phyloP scores from a whole-genome alignment of 2,797 vertebrate species.

The Cyclura pinguis region DNA sequence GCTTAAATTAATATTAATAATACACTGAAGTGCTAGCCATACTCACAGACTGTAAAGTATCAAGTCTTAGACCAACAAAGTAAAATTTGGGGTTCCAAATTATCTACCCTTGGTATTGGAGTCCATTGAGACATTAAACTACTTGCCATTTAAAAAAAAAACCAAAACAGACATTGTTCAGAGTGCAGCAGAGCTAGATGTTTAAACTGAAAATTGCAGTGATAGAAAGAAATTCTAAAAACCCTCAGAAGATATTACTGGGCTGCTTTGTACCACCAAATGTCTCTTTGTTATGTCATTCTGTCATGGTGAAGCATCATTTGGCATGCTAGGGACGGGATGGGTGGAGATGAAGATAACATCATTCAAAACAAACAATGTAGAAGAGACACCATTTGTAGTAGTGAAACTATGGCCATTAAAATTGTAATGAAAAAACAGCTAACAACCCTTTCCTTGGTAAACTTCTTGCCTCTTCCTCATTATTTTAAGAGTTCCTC shows the following conservation, averaged over 20 bases:
- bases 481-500: neutral
- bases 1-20: neutral
- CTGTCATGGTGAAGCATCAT: neutral
- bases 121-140: neutral
- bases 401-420: neutral
- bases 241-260: too few species aligned
- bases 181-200: neutral
- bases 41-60: neutral
- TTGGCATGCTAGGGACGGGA: neutral
- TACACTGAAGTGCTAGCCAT: neutral
- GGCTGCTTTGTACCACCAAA: neutral
- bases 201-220: neutral
- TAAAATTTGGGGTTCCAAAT: neutral
- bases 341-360: neutral
- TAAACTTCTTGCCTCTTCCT: neutral
- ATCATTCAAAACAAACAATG: neutral
- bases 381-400: neutral
- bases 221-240: neutral
- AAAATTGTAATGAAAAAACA: slow-evolving; percentile 3
- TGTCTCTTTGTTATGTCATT: neutral
- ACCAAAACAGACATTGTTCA: neutral
- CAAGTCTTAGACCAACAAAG: neutral
- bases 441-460: neutral
- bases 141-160: neutral
- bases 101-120: neutral